Percentiles rank a stretch among this genome's conserved stretches.
Conservation (phyloP, 2,888 invertebrate species). For the Plutella xylostella region DNA sequence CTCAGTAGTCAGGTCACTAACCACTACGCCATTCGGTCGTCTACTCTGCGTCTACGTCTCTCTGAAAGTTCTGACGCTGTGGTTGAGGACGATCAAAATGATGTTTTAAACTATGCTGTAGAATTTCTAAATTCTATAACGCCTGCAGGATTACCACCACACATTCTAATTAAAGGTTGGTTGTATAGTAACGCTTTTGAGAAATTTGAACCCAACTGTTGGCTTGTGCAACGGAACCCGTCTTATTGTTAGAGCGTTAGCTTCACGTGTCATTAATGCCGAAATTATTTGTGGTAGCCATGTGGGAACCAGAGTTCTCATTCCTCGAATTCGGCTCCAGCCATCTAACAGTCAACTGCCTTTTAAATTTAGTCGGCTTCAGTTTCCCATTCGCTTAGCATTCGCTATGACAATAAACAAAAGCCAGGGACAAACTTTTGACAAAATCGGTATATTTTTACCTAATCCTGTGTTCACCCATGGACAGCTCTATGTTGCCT, state of each 20-base stretch:
- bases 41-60: too few relatives aligned
- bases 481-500: conserved; percentile 18
- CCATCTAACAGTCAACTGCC: conserved; percentile 21
- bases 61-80: conserved; percentile 18
- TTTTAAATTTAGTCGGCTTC: conserved; percentile 12
- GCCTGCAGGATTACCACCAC: conserved; percentile 20
- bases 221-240: conserved; percentile 15
- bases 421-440: conserved; percentile 19
- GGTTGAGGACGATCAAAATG: not conserved
- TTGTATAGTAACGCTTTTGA: not conserved
- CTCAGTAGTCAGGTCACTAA: too few relatives aligned
- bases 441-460: not conserved
- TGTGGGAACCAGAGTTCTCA: conserved; percentile 22
- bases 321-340: conserved; percentile 24
- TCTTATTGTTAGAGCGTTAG: conserved; percentile 12
- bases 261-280: conserved; percentile 20
- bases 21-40: too few relatives aligned
- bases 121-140: conserved; percentile 25
- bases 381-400: conserved; percentile 20
- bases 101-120: conserved; percentile 15
- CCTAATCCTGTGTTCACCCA: conserved; percentile 12
- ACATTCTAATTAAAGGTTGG: conserved; percentile 16
- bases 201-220: not conserved
- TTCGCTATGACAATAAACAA: conserved; percentile 21
- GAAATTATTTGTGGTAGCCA: conserved; percentile 22